Conservation (phyloP, 1,140 invertebrate species). For the Drosophila watanabei region DNA sequence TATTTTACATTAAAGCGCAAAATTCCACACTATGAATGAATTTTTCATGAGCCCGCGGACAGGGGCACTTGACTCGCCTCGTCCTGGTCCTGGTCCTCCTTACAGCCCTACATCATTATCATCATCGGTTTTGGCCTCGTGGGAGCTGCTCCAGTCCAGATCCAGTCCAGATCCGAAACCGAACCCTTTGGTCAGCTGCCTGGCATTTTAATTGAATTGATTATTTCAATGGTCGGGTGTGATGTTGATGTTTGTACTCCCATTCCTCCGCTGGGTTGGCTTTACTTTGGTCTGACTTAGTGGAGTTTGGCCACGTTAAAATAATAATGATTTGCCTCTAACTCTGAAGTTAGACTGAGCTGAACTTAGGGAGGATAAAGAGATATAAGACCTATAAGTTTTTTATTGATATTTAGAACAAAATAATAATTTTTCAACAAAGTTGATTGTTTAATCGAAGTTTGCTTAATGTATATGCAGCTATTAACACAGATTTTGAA, state of each 20-base stretch:
- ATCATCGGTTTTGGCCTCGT: conserved; percentile 41
- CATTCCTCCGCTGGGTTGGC: neutral
- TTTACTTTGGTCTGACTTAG: neutral
- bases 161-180: conserved; percentile 1
- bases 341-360: conserved; percentile 8
- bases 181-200: conserved; percentile 69
- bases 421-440: neutral
- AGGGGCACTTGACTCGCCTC: conserved; percentile 41
- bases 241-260: conserved; percentile 70
- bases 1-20: conserved; percentile 85
- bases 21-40: conserved; percentile 85
- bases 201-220: conserved; percentile 85
- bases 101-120: conserved; percentile 54
- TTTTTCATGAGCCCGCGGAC: conserved; percentile 76
- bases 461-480: neutral
- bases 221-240: conserved; percentile 79
- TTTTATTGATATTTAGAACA: neutral
- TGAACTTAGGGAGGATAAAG: neutral
- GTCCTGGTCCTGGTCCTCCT: neutral
- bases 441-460: no score
- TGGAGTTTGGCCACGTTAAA: conserved; percentile 18
- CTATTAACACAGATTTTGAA: no score
- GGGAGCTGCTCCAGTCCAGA: conserved; percentile 20
- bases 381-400: neutral
- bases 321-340: conserved; percentile 71